Percentiles rank a stretch among this genome's conserved stretches.
phyloP scores from a whole-genome alignment of 2,888 invertebrate genomes.

The Salpingus planirostris region DNA sequence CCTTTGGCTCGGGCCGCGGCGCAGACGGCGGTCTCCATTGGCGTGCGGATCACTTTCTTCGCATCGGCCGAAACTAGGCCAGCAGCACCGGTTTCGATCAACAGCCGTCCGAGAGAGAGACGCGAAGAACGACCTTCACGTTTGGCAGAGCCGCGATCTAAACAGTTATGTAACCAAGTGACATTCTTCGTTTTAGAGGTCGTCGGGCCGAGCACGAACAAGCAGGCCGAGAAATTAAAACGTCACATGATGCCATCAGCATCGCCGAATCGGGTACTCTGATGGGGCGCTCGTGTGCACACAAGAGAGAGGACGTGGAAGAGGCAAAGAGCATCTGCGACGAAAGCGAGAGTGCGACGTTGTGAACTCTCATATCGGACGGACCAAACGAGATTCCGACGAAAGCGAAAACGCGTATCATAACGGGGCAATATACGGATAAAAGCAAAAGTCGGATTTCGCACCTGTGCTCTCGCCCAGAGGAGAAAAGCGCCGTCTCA shows the following conservation, averaged over 20 bases:
- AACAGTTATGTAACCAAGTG: slow-evolving; percentile 29
- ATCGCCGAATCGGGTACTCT: too few relatives aligned
- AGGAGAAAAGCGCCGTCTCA: too few relatives aligned
- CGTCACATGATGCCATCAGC: too few relatives aligned
- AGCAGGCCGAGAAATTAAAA: slow-evolving; percentile 21
- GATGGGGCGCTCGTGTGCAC: slow-evolving; percentile 6
- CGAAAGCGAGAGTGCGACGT: slow-evolving; percentile 1
- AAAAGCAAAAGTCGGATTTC: slow-evolving; percentile 4
- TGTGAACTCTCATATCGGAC: slow-evolving; percentile 2
- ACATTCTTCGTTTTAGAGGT: slow-evolving; percentile 34
- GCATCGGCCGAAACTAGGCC: not conserved
- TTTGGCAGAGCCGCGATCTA: slow-evolving; percentile 26
- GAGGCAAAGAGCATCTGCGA: not conserved
- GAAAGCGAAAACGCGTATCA: slow-evolving; percentile 32
- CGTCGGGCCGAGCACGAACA: slow-evolving; percentile 21
- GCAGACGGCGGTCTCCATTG: not conserved
- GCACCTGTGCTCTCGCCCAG: not conserved
- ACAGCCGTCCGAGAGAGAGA: not conserved
- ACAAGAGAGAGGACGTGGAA: slow-evolving; percentile 2
- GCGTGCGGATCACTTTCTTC: not conserved
- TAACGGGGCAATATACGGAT: slow-evolving; percentile 16
- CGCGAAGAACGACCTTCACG: slow-evolving; percentile 31
- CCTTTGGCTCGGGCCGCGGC: too few relatives aligned
- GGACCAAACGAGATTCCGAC: slow-evolving; percentile 24
- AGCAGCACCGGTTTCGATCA: not conserved